Evolutionary conservation across 2,888 invertebrate genomes (phyloP).

Genomic region (Ischnura elegans): DNA sequence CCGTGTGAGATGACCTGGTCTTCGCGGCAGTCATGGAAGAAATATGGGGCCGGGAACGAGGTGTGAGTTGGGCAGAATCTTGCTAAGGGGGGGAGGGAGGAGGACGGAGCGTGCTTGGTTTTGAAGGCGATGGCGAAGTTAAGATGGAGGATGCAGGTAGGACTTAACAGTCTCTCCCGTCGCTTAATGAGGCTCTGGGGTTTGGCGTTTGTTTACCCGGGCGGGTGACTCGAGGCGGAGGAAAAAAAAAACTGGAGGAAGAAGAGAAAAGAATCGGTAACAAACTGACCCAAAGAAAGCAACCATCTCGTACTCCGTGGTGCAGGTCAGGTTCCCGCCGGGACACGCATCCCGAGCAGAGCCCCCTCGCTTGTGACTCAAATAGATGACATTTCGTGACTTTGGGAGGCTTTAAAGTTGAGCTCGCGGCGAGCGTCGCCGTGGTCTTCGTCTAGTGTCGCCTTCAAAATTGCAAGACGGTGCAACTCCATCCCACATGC

Average conservation of each 20-base stretch:
- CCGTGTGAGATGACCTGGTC: not conserved
- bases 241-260: no score
- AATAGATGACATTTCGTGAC: constrained; percentile 35
- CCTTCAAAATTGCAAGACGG: not conserved
- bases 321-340: not conserved
- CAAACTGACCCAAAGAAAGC: constrained; percentile 10
- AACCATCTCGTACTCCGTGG: not conserved
- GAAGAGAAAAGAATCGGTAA: not conserved
- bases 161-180: not conserved
- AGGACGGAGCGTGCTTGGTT: not conserved
- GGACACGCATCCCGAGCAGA: not conserved
- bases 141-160: not conserved
- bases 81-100: not conserved
- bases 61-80: not conserved
- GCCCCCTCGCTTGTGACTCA: not conserved
- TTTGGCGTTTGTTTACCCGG: constrained; percentile 13
- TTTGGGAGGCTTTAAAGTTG: not conserved
- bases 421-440: not conserved
- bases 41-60: not conserved
- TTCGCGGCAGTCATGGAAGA: not conserved
- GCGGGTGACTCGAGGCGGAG: not conserved
- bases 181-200: constrained; percentile 13
- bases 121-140: not conserved
- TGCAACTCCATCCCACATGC: not conserved
- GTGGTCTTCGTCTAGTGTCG: no score